phyloP scores from a whole-genome alignment of 2,888 invertebrate species.

The Tipula vernalis region DNA sequence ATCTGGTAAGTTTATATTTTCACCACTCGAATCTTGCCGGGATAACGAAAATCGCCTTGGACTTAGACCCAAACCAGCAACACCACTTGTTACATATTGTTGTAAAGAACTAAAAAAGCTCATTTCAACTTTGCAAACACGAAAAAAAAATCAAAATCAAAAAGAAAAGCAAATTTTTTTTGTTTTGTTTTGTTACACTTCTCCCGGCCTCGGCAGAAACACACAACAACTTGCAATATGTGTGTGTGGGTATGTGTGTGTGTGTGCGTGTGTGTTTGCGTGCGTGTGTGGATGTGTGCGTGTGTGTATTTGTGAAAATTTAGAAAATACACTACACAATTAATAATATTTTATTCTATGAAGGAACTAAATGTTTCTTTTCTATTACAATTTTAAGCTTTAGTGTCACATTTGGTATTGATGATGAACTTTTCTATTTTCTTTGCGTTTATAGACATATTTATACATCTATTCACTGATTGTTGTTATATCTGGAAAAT shows the following conservation, averaged over 20 bases:
- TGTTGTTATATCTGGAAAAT: neutral
- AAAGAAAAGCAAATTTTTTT: neutral
- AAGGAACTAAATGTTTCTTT: neutral
- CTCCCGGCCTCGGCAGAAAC: neutral
- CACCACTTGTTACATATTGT: constrained; percentile 77
- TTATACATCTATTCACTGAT: neutral
- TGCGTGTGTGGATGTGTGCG: neutral
- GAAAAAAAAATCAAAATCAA: neutral
- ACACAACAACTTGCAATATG: neutral
- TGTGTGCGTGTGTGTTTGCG: neutral
- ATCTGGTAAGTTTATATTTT: constrained; percentile 15
- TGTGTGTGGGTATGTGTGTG: neutral
- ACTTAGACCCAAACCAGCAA: constrained; percentile 65
- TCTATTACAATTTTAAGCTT: neutral
- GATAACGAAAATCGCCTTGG: constrained; percentile 60
- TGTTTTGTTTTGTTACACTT: neutral
- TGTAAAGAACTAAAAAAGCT: constrained; percentile 77
- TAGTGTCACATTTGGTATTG: neutral
- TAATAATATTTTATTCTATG: neutral
- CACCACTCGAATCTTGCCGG: constrained; percentile 49
- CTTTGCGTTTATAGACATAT: neutral
- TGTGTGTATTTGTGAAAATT: neutral
- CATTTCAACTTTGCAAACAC: constrained; percentile 37
- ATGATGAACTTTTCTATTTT: neutral
- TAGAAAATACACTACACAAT: neutral